These are phyloP conservation scores for Agrochola circellaris DNA, from an alignment of 2,888 invertebrate genomes.

Conservation along the genomic window DNA sequence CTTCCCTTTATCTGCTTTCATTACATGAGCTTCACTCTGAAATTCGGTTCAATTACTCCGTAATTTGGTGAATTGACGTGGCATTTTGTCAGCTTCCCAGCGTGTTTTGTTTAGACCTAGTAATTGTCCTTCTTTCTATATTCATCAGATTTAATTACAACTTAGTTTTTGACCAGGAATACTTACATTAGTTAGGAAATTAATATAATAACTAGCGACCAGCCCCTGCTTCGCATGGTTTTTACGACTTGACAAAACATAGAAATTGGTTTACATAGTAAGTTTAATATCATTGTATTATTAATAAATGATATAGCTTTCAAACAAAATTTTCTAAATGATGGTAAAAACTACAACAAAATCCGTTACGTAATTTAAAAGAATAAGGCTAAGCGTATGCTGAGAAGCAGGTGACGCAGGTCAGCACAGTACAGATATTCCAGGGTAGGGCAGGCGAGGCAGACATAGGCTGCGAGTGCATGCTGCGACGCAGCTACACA, in stretches of 20 bases:
- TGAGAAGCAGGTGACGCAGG: too few species aligned
- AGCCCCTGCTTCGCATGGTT: not conserved
- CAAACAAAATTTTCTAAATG: not conserved
- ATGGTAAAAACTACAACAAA: not conserved
- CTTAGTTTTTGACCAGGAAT: constrained; percentile 16
- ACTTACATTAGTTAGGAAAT: not conserved
- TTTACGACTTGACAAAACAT: too few species aligned
- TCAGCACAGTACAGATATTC: too few species aligned
- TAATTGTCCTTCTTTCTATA: constrained; percentile 67
- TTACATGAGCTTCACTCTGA: constrained; percentile 86
- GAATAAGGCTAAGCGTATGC: too few species aligned
- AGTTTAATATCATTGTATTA: not conserved
- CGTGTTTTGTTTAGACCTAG: constrained; percentile 75
- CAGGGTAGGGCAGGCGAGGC: too few species aligned
- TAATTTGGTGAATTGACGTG: constrained; percentile 87
- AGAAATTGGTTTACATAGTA: too few species aligned
- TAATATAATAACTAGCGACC: not conserved
- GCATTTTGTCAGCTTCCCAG: constrained; percentile 86
- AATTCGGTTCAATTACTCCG: constrained; percentile 87
- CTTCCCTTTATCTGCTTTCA: constrained; percentile 87
- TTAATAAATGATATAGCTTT: not conserved
- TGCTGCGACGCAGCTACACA: too few species aligned
- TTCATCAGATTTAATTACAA: constrained; percentile 55
- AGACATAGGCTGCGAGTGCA: too few species aligned
- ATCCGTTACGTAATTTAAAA: not conserved